phyloP scores from a whole-genome alignment of 1,140 invertebrate genomes.

The Pseudomyrmex sp. region DNA sequence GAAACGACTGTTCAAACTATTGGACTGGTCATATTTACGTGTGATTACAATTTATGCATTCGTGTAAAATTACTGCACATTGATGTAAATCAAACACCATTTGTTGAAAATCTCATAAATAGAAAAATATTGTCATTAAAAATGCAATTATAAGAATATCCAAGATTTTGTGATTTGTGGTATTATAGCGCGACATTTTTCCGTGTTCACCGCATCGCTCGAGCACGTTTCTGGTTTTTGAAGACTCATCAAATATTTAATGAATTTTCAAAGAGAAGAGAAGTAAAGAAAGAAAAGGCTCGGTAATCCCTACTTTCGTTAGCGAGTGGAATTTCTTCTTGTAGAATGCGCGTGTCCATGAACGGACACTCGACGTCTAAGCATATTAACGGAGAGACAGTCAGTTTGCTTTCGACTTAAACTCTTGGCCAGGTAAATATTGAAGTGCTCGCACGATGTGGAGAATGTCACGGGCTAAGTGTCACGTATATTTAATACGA shows the following conservation, averaged over 20 bases:
- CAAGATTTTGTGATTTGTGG: background rate
- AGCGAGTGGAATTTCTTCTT: slow-evolving; percentile 28
- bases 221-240: slow-evolving; percentile 10
- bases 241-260: slow-evolving; percentile 55
- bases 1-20: background rate
- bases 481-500: slow-evolving; percentile 33
- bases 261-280: slow-evolving; percentile 42
- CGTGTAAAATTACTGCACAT: too few relatives aligned
- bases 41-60: too few relatives aligned
- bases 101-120: background rate
- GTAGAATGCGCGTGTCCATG: slow-evolving; percentile 40
- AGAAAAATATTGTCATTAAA: slow-evolving; percentile 20
- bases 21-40: too few relatives aligned
- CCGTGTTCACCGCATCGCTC: background rate
- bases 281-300: slow-evolving; percentile 1
- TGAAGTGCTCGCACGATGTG: slow-evolving; percentile 47
- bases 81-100: background rate
- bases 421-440: slow-evolving; percentile 67
- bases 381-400: slow-evolving; percentile 41
- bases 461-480: slow-evolving; percentile 31
- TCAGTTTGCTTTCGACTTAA: slow-evolving; percentile 53
- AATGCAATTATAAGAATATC: background rate
- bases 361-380: slow-evolving; percentile 44
- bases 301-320: slow-evolving; percentile 59
- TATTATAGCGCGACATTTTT: slow-evolving; percentile 13